Evolutionary conservation across 1,140 invertebrate genomes (phyloP).

Genomic region (Leptinotarsa defecta): DNA sequence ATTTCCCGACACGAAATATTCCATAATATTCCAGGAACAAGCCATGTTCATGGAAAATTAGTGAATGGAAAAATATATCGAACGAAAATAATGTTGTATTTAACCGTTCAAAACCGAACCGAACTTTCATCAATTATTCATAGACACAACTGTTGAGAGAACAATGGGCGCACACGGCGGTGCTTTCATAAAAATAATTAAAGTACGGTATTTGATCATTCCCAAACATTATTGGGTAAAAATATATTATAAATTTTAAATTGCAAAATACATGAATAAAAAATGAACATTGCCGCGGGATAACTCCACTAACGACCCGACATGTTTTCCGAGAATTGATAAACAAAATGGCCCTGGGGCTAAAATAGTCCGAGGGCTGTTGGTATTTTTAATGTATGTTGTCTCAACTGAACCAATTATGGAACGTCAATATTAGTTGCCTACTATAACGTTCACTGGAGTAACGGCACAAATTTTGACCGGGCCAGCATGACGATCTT

Average conservation of each 20-base stretch:
- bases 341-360: conserved; percentile 47
- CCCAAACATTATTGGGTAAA: not conserved
- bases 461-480: too few relatives aligned
- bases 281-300: conserved; percentile 30
- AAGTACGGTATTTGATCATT: not conserved
- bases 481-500: too few relatives aligned
- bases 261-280: conserved; percentile 33
- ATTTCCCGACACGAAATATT: not conserved
- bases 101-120: not conserved
- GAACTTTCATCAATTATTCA: conserved; percentile 7
- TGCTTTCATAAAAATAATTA: not conserved
- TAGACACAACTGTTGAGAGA: not conserved
- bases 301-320: conserved; percentile 38
- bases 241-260: conserved; percentile 9
- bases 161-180: not conserved
- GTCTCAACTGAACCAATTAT: too few relatives aligned
- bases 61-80: not conserved
- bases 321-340: conserved; percentile 45
- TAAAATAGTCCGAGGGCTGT: conserved; percentile 46
- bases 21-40: not conserved
- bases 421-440: too few relatives aligned
- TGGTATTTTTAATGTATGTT: too few relatives aligned
- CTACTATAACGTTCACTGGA: too few relatives aligned
- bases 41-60: not conserved
- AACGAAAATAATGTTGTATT: not conserved